These are phyloP conservation scores for Heteromyza rotundicornis DNA, from an alignment of 2,888 invertebrate species.

Conservation along the genomic window DNA sequence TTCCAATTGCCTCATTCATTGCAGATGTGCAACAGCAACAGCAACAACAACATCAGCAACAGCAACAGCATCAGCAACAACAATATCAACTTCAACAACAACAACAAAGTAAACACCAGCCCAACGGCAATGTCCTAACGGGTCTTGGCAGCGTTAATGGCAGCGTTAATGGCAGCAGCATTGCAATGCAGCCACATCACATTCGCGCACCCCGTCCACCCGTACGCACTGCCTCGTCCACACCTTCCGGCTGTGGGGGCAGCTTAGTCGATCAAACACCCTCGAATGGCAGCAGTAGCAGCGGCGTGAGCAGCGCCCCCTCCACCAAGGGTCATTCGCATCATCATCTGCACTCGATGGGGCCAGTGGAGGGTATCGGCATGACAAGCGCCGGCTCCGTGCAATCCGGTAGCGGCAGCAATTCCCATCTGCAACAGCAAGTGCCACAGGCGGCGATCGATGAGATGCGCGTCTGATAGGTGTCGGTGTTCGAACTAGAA, in stretches of 20 bases:
- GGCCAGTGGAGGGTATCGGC: slow-evolving; percentile 47
- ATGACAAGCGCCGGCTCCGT: slow-evolving; percentile 34
- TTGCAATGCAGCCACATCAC: slow-evolving; percentile 55
- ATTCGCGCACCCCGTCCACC: slow-evolving; percentile 62
- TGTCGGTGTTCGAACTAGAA: slow-evolving; percentile 62
- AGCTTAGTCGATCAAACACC: slow-evolving; percentile 51
- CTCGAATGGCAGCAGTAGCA: slow-evolving; percentile 60
- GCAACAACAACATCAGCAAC: slow-evolving; percentile 48
- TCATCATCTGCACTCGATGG: slow-evolving; percentile 48
- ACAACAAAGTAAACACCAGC: slow-evolving; percentile 46
- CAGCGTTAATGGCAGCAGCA: slow-evolving; percentile 50
- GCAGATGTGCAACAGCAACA: slow-evolving; percentile 42
- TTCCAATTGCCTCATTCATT: too few species aligned
- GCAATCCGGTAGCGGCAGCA: slow-evolving; percentile 55
- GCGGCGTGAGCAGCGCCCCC: slow-evolving; percentile 58
- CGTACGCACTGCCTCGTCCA: slow-evolving; percentile 61
- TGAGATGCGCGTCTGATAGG: slow-evolving; percentile 89
- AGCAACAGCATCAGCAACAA: slow-evolving; percentile 41
- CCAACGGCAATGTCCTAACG: slow-evolving; percentile 56
- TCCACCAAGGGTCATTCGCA: slow-evolving; percentile 62
- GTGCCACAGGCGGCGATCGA: slow-evolving; percentile 85
- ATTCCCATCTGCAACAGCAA: slow-evolving; percentile 64
- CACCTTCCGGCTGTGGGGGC: slow-evolving; percentile 33
- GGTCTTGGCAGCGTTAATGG: slow-evolving; percentile 34
- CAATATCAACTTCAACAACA: slow-evolving; percentile 49